These are phyloP conservation scores for Pseudotriccus pelzelni DNA, from an alignment of 2,797 vertebrate species.

Conservation along the genomic window DNA sequence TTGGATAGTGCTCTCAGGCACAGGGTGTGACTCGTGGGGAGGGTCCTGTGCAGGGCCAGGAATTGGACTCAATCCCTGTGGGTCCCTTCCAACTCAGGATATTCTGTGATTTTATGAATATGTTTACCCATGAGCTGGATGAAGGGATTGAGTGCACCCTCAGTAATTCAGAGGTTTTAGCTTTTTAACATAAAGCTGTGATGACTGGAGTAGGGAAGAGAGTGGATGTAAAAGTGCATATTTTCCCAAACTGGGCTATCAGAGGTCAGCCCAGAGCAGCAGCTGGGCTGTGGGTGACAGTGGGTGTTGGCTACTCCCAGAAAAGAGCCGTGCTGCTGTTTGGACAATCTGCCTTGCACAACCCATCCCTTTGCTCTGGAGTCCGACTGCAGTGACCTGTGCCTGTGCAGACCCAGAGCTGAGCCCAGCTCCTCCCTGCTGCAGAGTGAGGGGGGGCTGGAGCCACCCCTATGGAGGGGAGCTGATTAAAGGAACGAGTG, in stretches of 20 bases:
- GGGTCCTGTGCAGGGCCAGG: background rate
- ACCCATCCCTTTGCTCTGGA: background rate
- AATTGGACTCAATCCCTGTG: background rate
- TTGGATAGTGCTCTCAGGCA: accelerated
- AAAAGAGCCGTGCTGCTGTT: background rate
- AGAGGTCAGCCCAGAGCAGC: background rate
- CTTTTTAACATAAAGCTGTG: background rate
- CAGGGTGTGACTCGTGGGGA: background rate
- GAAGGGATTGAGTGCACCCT: background rate
- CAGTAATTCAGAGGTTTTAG: background rate
- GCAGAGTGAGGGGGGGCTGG: background rate
- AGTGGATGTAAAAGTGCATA: background rate
- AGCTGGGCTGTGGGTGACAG: background rate
- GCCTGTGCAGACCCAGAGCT: background rate
- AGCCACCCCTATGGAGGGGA: background rate
- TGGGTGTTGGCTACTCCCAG: accelerated
- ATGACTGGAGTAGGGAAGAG: background rate
- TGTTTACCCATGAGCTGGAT: background rate
- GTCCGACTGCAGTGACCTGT: background rate
- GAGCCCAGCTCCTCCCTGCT: background rate
- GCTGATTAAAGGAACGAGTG: background rate
- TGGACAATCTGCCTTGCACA: background rate
- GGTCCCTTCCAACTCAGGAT: background rate
- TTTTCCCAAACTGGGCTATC: background rate
- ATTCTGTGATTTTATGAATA: background rate